Percentiles rank a stretch among this genome's conserved stretches.
Conservation (phyloP, 2,113 vertebrate species). For the Grantiella picta region DNA sequence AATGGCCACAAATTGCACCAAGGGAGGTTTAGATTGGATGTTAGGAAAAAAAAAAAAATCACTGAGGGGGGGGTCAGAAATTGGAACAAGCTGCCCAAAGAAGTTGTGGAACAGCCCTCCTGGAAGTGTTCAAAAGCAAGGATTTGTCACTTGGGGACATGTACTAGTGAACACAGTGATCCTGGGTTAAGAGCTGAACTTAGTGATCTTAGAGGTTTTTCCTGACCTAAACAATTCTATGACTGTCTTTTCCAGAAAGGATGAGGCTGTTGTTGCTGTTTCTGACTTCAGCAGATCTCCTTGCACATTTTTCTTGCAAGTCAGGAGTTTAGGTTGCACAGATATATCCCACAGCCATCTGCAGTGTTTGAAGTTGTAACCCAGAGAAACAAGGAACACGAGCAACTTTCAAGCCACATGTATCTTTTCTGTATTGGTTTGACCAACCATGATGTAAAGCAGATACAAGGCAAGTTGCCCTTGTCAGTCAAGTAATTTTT, state of each 20-base stretch:
- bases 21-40: not conserved
- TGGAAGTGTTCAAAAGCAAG: not conserved
- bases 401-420: not conserved
- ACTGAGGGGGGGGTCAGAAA: not conserved
- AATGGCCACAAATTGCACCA: not conserved
- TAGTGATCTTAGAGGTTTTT: not conserved
- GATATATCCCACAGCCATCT: not conserved
- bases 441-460: not conserved
- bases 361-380: rapidly evolving
- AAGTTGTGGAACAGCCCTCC: not conserved
- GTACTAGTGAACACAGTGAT: not conserved
- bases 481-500: not conserved
- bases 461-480: not conserved
- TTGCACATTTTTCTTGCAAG: not conserved
- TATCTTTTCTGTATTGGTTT: not conserved
- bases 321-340: not conserved
- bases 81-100: not conserved
- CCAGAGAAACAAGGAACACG: not conserved
- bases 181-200: not conserved
- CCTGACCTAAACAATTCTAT: not conserved
- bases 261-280: not conserved
- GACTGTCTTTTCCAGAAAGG: not conserved
- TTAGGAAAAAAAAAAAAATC: no score
- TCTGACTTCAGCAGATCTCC: not conserved
- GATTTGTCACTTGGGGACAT: no score